phyloP scores from a whole-genome alignment of 2,113 vertebrate species.

The Pardalotus punctatus region DNA sequence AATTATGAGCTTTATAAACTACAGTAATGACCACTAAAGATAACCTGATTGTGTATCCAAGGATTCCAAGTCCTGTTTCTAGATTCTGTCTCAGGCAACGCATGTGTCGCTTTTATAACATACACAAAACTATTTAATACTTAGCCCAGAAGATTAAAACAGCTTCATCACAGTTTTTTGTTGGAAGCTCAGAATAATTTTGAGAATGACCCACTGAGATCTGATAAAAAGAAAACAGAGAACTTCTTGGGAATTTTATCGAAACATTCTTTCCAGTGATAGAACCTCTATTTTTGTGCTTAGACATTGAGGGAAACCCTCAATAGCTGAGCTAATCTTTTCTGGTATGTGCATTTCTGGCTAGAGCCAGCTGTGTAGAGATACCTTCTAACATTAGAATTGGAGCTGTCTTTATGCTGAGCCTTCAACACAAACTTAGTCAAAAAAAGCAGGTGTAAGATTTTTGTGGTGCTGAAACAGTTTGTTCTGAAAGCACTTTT shows the following conservation, averaged over 20 bases:
- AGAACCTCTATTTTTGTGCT: neutral
- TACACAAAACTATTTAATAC: neutral
- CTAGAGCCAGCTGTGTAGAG: neutral
- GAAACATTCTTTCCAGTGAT: neutral
- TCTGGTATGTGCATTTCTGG: neutral
- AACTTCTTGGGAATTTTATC: neutral
- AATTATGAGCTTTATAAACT: neutral
- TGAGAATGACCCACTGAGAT: neutral
- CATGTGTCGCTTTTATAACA: neutral
- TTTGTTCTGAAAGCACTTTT: neutral
- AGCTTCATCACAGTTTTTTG: neutral
- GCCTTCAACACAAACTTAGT: neutral
- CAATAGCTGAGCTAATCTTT: neutral
- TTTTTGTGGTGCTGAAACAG: neutral
- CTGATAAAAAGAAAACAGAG: neutral
- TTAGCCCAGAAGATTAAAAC: neutral
- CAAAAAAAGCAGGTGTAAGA: neutral
- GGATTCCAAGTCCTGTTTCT: neutral
- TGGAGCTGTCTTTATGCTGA: neutral
- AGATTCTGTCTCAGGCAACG: neutral
- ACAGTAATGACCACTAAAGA: neutral
- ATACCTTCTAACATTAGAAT: slow-evolving; percentile 22
- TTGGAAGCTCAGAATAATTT: neutral
- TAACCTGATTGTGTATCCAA: neutral
- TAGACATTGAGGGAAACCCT: neutral